Conservation (phyloP, 2,113 vertebrate species). For the Zosterops japonicus region DNA sequence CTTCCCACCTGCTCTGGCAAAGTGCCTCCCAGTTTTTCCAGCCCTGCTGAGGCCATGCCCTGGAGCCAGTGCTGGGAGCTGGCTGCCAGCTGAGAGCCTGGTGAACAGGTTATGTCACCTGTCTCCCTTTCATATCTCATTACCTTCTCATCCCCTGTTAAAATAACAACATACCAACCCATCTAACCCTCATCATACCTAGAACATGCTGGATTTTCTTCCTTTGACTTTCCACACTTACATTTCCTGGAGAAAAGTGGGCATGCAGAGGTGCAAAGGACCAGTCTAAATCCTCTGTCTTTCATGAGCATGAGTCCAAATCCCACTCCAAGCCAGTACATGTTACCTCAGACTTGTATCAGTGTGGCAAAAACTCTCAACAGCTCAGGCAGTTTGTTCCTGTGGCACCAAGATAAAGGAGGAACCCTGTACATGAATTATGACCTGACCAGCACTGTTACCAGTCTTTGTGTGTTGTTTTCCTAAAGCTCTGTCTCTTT, state of each 20-base stretch:
- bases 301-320: not conserved
- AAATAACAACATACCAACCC: not conserved
- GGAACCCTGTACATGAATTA: not conserved
- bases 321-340: not conserved
- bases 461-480: not conserved
- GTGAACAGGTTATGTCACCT: conserved; percentile 15
- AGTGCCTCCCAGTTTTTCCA: not conserved
- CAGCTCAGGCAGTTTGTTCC: not conserved
- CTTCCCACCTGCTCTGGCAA: not conserved
- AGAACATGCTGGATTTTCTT: accelerated
- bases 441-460: not conserved
- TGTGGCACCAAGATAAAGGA: not conserved
- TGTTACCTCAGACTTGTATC: not conserved
- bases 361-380: not conserved
- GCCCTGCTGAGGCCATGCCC: accelerated
- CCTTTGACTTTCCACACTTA: not conserved
- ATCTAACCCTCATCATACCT: not conserved
- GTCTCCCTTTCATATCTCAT: not conserved
- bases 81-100: not conserved
- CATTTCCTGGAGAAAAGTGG: not conserved
- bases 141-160: not conserved
- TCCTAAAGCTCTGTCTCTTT: not conserved
- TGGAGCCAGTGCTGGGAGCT: not conserved
- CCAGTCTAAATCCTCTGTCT: not conserved
- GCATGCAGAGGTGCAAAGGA: not conserved